phyloP scores from a whole-genome alignment of 2,888 invertebrate species.

The Drosophila suboccidentalis region DNA sequence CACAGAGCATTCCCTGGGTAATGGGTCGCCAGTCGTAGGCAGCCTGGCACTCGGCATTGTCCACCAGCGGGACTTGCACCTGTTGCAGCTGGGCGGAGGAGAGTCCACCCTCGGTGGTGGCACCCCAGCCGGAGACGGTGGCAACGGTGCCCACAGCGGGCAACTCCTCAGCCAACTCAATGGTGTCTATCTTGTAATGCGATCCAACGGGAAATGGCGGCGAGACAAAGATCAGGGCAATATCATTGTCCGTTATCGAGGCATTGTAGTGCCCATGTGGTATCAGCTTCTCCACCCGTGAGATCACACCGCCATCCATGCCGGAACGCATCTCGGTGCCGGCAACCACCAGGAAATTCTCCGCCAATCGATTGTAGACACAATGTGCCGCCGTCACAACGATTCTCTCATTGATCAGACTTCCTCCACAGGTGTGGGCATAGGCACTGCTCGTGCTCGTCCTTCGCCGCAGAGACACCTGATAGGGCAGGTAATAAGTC shows the following conservation, averaged over 20 bases:
- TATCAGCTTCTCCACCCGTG: conserved; percentile 85
- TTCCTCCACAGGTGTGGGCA: conserved; percentile 60
- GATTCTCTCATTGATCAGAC: conserved; percentile 50
- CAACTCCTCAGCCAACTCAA: conserved; percentile 48
- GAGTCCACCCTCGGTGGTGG: conserved; percentile 57
- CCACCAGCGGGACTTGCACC: conserved; percentile 65
- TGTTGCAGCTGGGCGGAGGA: conserved; percentile 60
- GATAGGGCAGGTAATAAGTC: conserved; percentile 63
- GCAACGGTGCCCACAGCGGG: conserved; percentile 58
- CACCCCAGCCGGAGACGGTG: conserved; percentile 79
- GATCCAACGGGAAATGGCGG: conserved; percentile 58
- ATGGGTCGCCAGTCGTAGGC: conserved; percentile 68
- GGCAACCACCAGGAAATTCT: conserved; percentile 83
- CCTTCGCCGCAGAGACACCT: conserved; percentile 73
- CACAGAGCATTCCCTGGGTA: conserved; percentile 74
- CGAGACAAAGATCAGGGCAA: conserved; percentile 85
- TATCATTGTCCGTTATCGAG: conserved; percentile 86
- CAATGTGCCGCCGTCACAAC: conserved; percentile 83
- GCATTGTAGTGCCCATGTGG: conserved; percentile 86
- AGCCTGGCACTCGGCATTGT: conserved; percentile 50
- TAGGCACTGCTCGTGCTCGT: conserved; percentile 49
- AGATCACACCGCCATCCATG: conserved; percentile 87
- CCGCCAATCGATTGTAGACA: conserved; percentile 52
- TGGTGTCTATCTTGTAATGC: conserved; percentile 49
- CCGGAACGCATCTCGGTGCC: conserved; percentile 79